Evolutionary conservation across 1,140 invertebrate genomes (phyloP), one percentile per base, ranked within the genome.

Genomic region (Anthonomus grandis): DNA sequence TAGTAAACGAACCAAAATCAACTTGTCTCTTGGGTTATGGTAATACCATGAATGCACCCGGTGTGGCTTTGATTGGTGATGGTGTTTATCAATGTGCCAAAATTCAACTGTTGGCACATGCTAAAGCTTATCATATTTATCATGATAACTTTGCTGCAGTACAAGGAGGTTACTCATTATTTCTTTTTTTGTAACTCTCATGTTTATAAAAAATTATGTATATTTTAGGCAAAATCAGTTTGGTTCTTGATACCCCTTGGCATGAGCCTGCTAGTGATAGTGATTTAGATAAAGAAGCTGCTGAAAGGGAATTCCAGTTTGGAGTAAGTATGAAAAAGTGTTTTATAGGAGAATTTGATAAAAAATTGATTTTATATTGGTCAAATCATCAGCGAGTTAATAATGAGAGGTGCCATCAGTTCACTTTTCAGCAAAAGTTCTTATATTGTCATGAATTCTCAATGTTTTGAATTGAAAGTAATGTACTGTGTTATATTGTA

Each of bases 61-160:
- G 56, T 25, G 5, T 45, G 12, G 10, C 31, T n/a, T 23, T 58
- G 19, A 37, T 46, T 18, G 56, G 18, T n/a, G 56, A 58, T 37
- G 56, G 47, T 8, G 39, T 58, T n/a, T 58, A 58, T 21, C 46
- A 58, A 22, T 63, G 62, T 22, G 36, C 42, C 9, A 57, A 54
- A 17, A 25, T 57, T 24, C 46, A 59, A 13, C 37, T 63, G 39
- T 19, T 60, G 17, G 57, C 62, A 8, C 62, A 63, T 41, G 62
- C 62, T 5, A 75, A 75, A 59, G 70, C 73, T 3, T 85, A 80
- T 61, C 75, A 78, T 50, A 62, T 80, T 21, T 82, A 82, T 55
- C 73, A 80, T 51, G 71, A 76, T n/a, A 74, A 73, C 0, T 82
- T 76, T 67, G 61, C 64, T 46, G 22, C 45, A 3, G 47, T 57